These are phyloP conservation scores for Nipponia nippon DNA, from an alignment of 2,113 vertebrate genomes.

Conservation along the genomic window DNA sequence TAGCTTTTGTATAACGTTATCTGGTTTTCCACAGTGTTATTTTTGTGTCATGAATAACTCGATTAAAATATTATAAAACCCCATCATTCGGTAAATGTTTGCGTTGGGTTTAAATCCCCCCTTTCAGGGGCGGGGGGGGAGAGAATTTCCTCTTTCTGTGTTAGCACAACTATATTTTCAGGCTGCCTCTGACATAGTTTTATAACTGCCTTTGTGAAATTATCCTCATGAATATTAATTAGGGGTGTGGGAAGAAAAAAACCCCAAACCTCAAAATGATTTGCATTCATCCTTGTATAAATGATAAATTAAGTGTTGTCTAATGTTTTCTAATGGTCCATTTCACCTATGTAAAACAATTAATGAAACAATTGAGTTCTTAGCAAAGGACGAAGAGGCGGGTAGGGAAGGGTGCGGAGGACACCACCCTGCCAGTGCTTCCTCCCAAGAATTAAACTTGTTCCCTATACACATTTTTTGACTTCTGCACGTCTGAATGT, in stretches of 20 bases:
- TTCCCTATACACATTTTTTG: neutral
- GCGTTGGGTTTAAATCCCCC: neutral
- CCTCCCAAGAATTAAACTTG: neutral
- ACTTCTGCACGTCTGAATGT: rapidly evolving
- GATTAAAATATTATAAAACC: conserved; percentile 70
- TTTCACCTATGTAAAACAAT: conserved; percentile 51
- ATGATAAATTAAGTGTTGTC: conserved; percentile 59
- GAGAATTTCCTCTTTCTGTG: conserved; percentile 13
- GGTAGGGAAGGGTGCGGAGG: neutral
- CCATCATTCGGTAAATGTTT: conserved; percentile 35
- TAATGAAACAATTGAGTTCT: conserved; percentile 21
- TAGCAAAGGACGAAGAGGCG: neutral
- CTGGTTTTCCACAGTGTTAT: conserved; percentile 58
- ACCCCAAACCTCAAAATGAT: conserved; percentile 48
- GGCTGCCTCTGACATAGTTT: conserved; percentile 50
- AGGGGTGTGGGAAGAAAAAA: conserved; percentile 52
- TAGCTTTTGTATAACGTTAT: conserved; percentile 73
- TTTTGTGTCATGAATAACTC: conserved; percentile 74
- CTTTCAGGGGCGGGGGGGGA: neutral
- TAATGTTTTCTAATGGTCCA: conserved; percentile 46
- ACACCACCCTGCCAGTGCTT: neutral
- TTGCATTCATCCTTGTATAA: conserved; percentile 58
- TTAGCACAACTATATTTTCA: conserved; percentile 38
- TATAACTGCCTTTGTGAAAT: conserved; percentile 73
- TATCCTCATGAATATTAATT: conserved; percentile 80